A percentile compares a stretch with the other conserved stretches of the same genome.
phyloP scores from a whole-genome alignment of 1,140 invertebrate genomes.

The Ceratitis capitata region DNA sequence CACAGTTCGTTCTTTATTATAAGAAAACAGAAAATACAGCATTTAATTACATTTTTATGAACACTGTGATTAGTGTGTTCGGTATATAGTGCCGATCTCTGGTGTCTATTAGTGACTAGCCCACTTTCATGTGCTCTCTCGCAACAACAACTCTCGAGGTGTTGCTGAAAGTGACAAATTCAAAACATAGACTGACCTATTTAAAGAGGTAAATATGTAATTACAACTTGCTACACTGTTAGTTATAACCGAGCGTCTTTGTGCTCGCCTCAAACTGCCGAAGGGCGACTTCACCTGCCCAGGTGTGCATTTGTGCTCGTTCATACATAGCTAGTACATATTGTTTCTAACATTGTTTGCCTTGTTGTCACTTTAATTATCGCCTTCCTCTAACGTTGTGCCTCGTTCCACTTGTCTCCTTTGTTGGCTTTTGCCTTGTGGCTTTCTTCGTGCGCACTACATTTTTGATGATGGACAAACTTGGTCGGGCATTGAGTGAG shows the following conservation, averaged over 20 bases:
- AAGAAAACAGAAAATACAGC: too few species aligned
- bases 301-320: background rate
- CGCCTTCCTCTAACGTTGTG: background rate
- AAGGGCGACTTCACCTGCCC: background rate
- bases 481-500: background rate
- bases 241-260: background rate
- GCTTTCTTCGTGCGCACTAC: background rate
- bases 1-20: too few species aligned
- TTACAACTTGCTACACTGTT: background rate
- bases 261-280: background rate
- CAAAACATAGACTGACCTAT: too few species aligned
- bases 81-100: too few species aligned
- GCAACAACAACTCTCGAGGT: too few species aligned
- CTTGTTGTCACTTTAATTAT: conserved; percentile 33
- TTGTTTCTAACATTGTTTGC: conserved; percentile 17
- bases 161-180: too few species aligned
- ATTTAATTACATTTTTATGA: too few species aligned
- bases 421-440: background rate
- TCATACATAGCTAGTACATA: too few species aligned
- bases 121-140: too few species aligned
- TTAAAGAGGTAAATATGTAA: too few species aligned
- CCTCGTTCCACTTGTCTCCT: background rate
- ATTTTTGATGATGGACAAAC: background rate
- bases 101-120: too few species aligned
- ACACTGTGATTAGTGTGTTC: too few species aligned